These are phyloP conservation scores for Oplegnathus fasciatus DNA, from an alignment of 2,113 vertebrate species.

Conservation along the genomic window DNA sequence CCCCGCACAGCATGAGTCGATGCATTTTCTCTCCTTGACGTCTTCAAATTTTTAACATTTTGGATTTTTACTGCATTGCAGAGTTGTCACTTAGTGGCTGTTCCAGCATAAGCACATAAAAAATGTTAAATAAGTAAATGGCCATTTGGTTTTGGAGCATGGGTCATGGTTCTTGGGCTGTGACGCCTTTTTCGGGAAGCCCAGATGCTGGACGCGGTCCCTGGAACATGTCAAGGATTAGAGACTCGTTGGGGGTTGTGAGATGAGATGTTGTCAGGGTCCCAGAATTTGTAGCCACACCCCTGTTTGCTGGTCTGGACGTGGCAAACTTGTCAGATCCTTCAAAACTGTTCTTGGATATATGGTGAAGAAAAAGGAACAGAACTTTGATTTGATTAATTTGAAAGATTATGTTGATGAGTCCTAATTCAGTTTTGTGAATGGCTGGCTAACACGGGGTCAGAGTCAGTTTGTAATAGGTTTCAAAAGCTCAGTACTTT, in stretches of 20 bases:
- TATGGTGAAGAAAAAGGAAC: background rate
- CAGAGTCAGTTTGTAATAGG: background rate
- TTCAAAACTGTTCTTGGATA: slow-evolving; percentile 21
- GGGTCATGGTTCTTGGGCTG: slow-evolving; percentile 8
- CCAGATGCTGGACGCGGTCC: slow-evolving; percentile 33
- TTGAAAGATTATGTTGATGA: background rate
- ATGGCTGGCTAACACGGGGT: background rate
- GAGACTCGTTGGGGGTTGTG: slow-evolving; percentile 38
- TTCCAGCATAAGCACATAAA: slow-evolving; percentile 15
- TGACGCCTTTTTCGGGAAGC: slow-evolving; percentile 30
- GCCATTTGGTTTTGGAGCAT: slow-evolving; percentile 44
- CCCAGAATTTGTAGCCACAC: slow-evolving; percentile 29
- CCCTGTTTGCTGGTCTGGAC: slow-evolving; percentile 41
- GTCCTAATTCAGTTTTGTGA: background rate
- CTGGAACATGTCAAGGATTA: slow-evolving; percentile 54
- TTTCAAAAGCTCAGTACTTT: background rate
- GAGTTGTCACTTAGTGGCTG: slow-evolving; percentile 21
- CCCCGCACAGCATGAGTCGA: background rate
- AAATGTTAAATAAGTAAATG: slow-evolving; percentile 36
- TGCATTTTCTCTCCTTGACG: background rate
- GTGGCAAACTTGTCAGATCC: slow-evolving; percentile 15
- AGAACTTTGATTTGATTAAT: background rate
- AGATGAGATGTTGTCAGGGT: slow-evolving; percentile 42
- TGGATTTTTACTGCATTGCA: slow-evolving; percentile 6
- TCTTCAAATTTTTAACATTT: slow-evolving; percentile 28